phyloP scores from a whole-genome alignment of 2,888 invertebrate genomes.

The Aporophyla nigra region DNA sequence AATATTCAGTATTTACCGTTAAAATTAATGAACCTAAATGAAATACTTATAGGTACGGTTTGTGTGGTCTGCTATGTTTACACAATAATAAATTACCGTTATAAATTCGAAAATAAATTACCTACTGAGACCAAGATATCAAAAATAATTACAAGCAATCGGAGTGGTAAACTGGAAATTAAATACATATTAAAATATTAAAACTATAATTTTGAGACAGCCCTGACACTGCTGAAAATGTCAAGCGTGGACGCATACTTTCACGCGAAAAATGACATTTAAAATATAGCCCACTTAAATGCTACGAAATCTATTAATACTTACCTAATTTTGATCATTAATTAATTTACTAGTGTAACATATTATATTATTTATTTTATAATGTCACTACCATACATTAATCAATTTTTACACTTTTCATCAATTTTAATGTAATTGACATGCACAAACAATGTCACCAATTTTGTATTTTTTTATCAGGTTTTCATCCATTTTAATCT shows the following conservation, averaged over 20 bases:
- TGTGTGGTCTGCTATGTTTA: constrained; percentile 45
- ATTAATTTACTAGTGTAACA: no score
- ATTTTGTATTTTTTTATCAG: no score
- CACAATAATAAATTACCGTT: constrained; percentile 32
- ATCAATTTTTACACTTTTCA: no score
- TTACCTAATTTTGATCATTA: no score
- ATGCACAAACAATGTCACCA: no score
- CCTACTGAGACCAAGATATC: constrained; percentile 19
- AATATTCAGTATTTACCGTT: constrained; percentile 5
- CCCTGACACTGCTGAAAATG: constrained; percentile 70
- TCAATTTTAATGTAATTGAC: no score
- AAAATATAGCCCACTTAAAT: constrained; percentile 17
- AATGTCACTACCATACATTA: no score
- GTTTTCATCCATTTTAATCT: no score
- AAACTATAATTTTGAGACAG: constrained; percentile 56
- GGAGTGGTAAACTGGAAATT: constrained; percentile 32
- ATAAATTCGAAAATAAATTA: constrained; percentile 28
- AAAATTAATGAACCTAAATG: background rate
- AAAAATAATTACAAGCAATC: constrained; percentile 43
- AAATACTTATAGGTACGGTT: background rate
- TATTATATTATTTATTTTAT: no score
- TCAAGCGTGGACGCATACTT: constrained; percentile 64
- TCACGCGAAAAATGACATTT: constrained; percentile 68
- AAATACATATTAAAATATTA: constrained; percentile 49
- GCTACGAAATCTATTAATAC: no score